Base-by-base conservation (phyloP, 2,113 vertebrate species). In the Neogale vison region DNA sequence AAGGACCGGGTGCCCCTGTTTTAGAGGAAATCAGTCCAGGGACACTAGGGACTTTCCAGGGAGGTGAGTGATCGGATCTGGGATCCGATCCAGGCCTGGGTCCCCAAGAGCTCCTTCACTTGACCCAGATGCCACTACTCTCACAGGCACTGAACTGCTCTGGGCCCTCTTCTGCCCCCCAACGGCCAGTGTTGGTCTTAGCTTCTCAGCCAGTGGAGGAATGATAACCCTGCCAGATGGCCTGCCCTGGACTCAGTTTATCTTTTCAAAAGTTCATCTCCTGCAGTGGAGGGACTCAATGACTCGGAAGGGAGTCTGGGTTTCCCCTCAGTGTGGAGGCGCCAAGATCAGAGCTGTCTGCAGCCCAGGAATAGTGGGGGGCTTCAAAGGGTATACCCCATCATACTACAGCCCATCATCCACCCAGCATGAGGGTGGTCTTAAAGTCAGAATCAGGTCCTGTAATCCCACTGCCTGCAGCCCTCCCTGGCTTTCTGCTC, bases 341-440 rank as follows among this genome's bases (percentile, higher is more conserved):
- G 7, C 39, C 23, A 2, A 31, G 6, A 45, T 36, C 57, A 79
- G 23, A 67, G 6, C 24, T 61, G 36, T 17, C 36, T 2, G 42
- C 34, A 77, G 20, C n/a, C 17, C 4, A 6, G 42, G 10, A 13
- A 15, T 4, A 14, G 63, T 31, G 45, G 50, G 71, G 20, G n/a
- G 0, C 26, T 67, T 82, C 57, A 7, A 4, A 34, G 61, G 55
- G 17, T 26, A 24, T 9, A 24, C 4, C 15, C 20, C 2, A 6
- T 10, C 7, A 45, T 2, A 21, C n/a, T 24, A 17, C 0, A 14
- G 55, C 34, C 21, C 21, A 15, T 31, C 9, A 2, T 42, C 24
- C 45, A 63, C 23, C 23, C 4, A 65, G 83, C 57, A 82, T 26
- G 45, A 74, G 26, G 14, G 20, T 29, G 36, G 57, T 55, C 80